Conservation (phyloP, 2,113 vertebrate genomes). For the Gobio gobio region DNA sequence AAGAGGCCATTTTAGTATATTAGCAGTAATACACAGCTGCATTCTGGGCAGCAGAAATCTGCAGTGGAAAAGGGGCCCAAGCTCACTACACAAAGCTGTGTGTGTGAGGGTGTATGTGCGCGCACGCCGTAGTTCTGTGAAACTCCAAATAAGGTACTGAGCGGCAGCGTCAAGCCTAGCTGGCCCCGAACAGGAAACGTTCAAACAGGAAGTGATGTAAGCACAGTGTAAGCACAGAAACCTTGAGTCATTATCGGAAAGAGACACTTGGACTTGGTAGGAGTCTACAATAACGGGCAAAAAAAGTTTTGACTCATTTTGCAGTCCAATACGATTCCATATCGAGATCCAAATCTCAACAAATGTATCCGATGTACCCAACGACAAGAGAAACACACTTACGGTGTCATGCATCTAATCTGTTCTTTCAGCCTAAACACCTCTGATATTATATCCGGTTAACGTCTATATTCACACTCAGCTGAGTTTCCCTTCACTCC, state of each 20-base stretch:
- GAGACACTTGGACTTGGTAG: constrained; percentile 74
- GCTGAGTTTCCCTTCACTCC: background rate
- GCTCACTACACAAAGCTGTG: constrained; percentile 34
- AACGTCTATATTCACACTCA: background rate
- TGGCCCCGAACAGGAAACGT: constrained; percentile 79
- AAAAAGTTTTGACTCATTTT: constrained; percentile 7
- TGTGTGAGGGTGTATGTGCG: constrained; percentile 39
- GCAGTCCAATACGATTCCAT: background rate
- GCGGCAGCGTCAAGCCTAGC: constrained; percentile 58
- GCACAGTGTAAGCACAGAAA: constrained; percentile 82
- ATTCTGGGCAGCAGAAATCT: constrained; percentile 20
- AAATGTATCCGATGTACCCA: background rate
- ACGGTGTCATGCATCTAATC: background rate
- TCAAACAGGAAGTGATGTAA: constrained; percentile 86
- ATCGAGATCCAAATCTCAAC: background rate
- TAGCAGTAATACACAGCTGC: constrained; percentile 26
- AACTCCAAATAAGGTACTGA: constrained; percentile 91
- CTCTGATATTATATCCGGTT: background rate
- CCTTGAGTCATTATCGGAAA: constrained; percentile 84
- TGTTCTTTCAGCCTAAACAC: background rate
- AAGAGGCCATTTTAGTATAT: constrained; percentile 33
- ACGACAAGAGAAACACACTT: background rate
- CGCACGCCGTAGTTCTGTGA: constrained; percentile 69
- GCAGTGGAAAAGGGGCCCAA: constrained; percentile 24
- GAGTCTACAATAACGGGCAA: background rate